Base-by-base conservation (phyloP, 2,888 invertebrate genomes). In the Drosophila histrio region DNA sequence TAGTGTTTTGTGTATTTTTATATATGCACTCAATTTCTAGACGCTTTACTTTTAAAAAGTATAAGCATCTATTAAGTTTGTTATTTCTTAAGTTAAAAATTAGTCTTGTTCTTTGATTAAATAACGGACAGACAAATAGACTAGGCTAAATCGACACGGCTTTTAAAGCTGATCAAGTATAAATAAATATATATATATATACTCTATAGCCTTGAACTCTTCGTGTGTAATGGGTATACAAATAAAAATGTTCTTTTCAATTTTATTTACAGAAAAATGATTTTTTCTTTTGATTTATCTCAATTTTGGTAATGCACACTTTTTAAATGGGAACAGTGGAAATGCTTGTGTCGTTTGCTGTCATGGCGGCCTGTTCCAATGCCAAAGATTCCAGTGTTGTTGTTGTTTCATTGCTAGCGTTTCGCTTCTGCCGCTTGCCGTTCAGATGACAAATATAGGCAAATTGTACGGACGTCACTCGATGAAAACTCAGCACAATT, bases 381-480 rank as follows among this genome's bases (percentile, higher is more conserved):
- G 46, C 59, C 63, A 41, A 22, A 47, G 26, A 17, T 32, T 47
- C 6, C 38, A 38, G 19, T 2, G 68, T 38, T 2, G 68, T 49
- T 56, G 60, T 22, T 11, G 71, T 46, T 66, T 54, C 72, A 49
- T 21, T 69, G 63, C 59, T 75, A 36, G 49, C 32, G 73, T 53
- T 60, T 19, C 61, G 47, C 38, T 43, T 21, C 62, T 49, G 39
- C 43, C 57, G 46, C 71, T 54, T 73, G 28, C 47, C 71, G 30
- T 81, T 77, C 17, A 85, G 75, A 53, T 84, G 84, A 21, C 84
- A 85, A 50, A 83, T 62, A 57, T 83, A 85, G 69, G 94, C 93
- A 91, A 94, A 93, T 90, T 93, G 93, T 91, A 95, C 93, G 83
- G 95, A 94, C 92, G 95, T 94, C 90, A 95, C 93, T 92, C 96